These are phyloP conservation scores for Elanoides forficatus DNA, from an alignment of 2,113 vertebrate species.

Conservation along the genomic window DNA sequence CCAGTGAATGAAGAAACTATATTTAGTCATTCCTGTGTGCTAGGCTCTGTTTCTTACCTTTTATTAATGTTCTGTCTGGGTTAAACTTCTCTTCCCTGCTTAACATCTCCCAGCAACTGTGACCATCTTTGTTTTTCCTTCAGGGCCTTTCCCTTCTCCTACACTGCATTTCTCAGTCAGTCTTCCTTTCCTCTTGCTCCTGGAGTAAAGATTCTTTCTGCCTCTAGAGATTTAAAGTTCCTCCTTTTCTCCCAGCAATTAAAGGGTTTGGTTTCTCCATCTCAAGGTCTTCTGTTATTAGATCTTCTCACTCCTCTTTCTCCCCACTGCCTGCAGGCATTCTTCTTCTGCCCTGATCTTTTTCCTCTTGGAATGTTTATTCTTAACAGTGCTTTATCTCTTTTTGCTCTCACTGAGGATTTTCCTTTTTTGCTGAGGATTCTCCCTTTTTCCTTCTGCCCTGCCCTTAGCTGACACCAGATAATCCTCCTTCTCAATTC, in stretches of 20 bases:
- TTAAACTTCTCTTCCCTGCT: not conserved
- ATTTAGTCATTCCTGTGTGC: not conserved
- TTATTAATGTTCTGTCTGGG: not conserved
- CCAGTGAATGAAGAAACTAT: not conserved
- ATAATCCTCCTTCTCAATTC: not conserved
- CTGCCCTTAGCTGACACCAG: not conserved
- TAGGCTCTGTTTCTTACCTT: not conserved
- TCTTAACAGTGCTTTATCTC: not conserved
- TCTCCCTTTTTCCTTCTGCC: not conserved
- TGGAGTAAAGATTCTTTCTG: not conserved
- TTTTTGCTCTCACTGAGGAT: not conserved
- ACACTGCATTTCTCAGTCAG: not conserved
- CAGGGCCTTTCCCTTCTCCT: not conserved
- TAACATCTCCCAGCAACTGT: not conserved
- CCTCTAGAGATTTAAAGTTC: not conserved
- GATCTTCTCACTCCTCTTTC: not conserved
- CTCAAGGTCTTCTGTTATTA: not conserved
- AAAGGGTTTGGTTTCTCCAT: not conserved
- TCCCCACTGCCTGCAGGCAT: not conserved
- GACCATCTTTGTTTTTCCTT: not conserved
- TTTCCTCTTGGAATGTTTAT: not conserved
- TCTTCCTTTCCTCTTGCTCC: not conserved
- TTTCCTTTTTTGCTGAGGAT: not conserved
- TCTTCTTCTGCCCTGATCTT: not conserved
- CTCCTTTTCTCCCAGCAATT: not conserved